A percentile compares a stretch with the other conserved stretches of the same genome.
These are phyloP conservation scores for Drosophila aff. DNA, from an alignment of 1,140 invertebrate genomes.

Conservation along the genomic window DNA sequence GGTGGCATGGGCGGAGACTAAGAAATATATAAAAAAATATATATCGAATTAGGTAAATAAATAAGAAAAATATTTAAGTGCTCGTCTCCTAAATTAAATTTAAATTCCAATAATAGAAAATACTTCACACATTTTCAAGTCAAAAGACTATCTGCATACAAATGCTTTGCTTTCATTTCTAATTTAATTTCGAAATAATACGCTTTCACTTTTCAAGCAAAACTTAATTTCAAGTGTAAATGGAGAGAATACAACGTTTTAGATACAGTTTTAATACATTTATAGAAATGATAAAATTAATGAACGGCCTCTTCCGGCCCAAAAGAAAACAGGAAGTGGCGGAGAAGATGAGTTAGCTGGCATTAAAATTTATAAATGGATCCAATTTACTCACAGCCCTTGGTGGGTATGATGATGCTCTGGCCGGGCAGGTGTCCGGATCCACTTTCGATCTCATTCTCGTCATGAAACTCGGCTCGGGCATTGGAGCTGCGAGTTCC, in stretches of 20 bases:
- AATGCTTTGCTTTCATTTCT: constrained; percentile 4
- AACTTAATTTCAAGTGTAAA: background rate
- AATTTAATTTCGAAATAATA: constrained; percentile 14
- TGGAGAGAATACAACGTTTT: background rate
- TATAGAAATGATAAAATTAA: background rate
- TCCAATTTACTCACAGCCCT: constrained; percentile 89
- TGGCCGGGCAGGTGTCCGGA: constrained; percentile 82
- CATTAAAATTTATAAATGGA: background rate
- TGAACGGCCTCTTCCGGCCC: background rate
- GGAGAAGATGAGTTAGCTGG: background rate
- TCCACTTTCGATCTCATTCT: constrained; percentile 76
- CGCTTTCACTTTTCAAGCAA: constrained; percentile 16
- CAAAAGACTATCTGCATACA: background rate
- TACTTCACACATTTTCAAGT: background rate
- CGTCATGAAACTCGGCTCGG: constrained; percentile 65
- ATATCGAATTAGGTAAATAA: background rate
- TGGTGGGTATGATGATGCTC: constrained; percentile 90
- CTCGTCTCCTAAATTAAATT: background rate
- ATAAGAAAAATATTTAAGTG: background rate
- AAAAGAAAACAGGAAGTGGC: constrained; percentile 10
- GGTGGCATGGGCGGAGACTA: constrained; percentile 91
- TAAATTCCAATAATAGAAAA: background rate
- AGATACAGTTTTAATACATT: constrained; percentile 7
- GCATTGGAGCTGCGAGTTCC: constrained; percentile 69
- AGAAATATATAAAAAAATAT: constrained; percentile 2